Evolutionary conservation across 2,888 invertebrate genomes (phyloP).

Genomic region (Phragmatobia fuliginosa): DNA sequence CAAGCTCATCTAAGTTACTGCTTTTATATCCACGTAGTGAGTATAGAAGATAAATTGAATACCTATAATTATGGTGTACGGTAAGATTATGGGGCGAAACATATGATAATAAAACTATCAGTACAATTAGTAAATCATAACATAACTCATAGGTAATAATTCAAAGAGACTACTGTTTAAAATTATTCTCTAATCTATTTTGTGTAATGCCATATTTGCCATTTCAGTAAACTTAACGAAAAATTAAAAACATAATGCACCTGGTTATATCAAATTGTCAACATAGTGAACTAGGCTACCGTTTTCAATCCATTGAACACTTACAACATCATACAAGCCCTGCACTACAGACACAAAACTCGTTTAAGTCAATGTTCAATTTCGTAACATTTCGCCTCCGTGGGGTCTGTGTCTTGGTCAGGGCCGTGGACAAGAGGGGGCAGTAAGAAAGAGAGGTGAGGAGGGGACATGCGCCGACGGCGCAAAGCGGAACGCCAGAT

Average conservation of each 20-base stretch:
- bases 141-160: constrained; percentile 23
- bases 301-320: constrained; percentile 57
- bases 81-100: constrained; percentile 39
- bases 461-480: constrained; percentile 68
- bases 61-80: constrained; percentile 42
- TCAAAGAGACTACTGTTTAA: constrained; percentile 14
- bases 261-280: constrained; percentile 33
- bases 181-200: constrained; percentile 14
- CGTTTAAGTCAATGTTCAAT: constrained; percentile 73
- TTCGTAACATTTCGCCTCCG: constrained; percentile 81
- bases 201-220: not conserved
- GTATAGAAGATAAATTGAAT: constrained; percentile 51
- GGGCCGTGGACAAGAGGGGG: constrained; percentile 69
- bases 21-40: constrained; percentile 38
- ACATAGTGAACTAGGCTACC: constrained; percentile 47
- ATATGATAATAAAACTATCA: constrained; percentile 38
- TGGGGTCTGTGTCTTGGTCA: constrained; percentile 83
- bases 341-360: constrained; percentile 59
- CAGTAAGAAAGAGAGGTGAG: constrained; percentile 55
- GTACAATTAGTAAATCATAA: constrained; percentile 44
- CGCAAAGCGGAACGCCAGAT: constrained; percentile 85
- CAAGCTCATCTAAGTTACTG: constrained; percentile 38
- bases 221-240: constrained; percentile 24
- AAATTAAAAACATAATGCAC: constrained; percentile 33
- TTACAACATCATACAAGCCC: constrained; percentile 53